A percentile compares a stretch with the other conserved stretches of the same genome.
These are phyloP conservation scores for Etia nguti DNA, from an alignment of 2,113 vertebrate species.

Conservation along the genomic window DNA sequence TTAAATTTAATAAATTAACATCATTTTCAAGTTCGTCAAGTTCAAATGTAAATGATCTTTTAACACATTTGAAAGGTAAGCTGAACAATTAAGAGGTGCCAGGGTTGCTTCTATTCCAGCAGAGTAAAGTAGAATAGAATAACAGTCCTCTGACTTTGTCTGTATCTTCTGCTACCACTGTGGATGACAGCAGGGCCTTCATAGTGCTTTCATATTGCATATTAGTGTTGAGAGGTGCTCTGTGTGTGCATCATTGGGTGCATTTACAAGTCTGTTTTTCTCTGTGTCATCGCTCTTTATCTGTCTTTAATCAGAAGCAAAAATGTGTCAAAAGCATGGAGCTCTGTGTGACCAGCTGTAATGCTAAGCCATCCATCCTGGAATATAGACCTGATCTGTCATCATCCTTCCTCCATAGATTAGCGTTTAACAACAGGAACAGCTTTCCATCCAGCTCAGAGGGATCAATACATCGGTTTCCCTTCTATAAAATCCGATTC, in stretches of 20 bases:
- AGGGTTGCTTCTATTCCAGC: background rate
- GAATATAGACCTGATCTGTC: background rate
- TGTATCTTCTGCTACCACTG: background rate
- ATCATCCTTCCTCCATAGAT: background rate
- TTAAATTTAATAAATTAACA: background rate
- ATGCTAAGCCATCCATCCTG: background rate
- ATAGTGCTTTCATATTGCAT: background rate
- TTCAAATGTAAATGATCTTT: background rate
- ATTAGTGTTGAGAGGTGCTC: background rate
- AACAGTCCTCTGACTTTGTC: background rate
- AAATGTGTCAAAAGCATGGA: background rate
- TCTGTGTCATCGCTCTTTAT: background rate
- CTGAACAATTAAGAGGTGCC: background rate
- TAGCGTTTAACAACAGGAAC: background rate
- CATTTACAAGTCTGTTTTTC: background rate
- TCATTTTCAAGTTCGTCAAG: too few species aligned
- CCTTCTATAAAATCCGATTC: background rate
- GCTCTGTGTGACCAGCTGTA: background rate
- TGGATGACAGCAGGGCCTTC: background rate
- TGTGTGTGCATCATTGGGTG: background rate
- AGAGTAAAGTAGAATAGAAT: background rate
- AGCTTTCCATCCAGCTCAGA: background rate
- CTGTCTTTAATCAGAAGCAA: background rate
- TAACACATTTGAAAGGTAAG: background rate
- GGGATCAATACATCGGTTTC: slow-evolving; percentile 28